phyloP scores from a whole-genome alignment of 2,888 invertebrate species.

The Habroteleia sp. region DNA sequence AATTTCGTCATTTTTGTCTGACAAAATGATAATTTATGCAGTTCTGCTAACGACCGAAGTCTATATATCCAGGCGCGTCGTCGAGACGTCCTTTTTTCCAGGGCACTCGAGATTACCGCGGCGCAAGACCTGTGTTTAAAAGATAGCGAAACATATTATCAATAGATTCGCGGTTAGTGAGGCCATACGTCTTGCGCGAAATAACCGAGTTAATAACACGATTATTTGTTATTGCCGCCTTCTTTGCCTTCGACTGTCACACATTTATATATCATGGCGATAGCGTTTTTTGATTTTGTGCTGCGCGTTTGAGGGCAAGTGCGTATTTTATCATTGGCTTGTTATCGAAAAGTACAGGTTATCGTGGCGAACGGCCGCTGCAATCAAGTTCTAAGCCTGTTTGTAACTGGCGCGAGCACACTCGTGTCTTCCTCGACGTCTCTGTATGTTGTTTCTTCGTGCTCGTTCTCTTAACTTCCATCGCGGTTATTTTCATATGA shows the following conservation, averaged over 20 bases:
- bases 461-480: constrained; percentile 46
- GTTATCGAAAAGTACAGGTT: constrained; percentile 61
- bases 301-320: constrained; percentile 19
- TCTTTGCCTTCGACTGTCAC: constrained; percentile 48
- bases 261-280: constrained; percentile 45
- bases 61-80: constrained; percentile 18
- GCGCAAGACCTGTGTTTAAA: constrained; percentile 40
- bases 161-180: constrained; percentile 24
- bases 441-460: constrained; percentile 34
- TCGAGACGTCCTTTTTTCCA: constrained; percentile 8
- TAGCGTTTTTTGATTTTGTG: constrained; percentile 48
- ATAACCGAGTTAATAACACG: constrained; percentile 52
- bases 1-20: constrained; percentile 21
- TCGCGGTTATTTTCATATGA: constrained; percentile 60
- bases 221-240: constrained; percentile 39
- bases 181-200: constrained; percentile 34
- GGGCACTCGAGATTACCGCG: constrained; percentile 28
- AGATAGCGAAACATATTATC: constrained; percentile 54
- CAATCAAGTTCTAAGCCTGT: constrained; percentile 60
- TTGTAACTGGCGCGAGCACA: constrained; percentile 37
- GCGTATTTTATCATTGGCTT: constrained; percentile 56
- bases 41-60: constrained; percentile 4
- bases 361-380: constrained; percentile 47
- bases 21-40: constrained; percentile 43
- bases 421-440: constrained; percentile 45